Percentiles rank a stretch among this genome's conserved stretches.
These are phyloP conservation scores for Xylophagus ater DNA, from an alignment of 2,888 invertebrate species.

Conservation along the genomic window DNA sequence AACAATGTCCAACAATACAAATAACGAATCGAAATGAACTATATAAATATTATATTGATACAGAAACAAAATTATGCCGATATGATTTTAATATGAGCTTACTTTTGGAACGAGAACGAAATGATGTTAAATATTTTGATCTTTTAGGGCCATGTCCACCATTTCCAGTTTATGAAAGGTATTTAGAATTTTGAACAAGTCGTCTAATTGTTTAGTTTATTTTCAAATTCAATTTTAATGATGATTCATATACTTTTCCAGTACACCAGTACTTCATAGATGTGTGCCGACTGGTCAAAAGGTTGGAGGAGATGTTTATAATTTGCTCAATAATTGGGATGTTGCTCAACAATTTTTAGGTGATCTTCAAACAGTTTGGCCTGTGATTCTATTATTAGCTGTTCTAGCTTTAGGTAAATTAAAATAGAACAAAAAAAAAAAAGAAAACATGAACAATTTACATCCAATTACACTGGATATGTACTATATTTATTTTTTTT, in stretches of 20 bases:
- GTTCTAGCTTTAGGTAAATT: conserved; percentile 69
- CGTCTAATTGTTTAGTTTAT: not conserved
- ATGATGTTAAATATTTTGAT: conserved; percentile 33
- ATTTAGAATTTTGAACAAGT: conserved; percentile 15
- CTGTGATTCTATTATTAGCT: conserved; percentile 68
- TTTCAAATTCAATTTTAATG: conserved; percentile 7
- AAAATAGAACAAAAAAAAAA: conserved; percentile 9
- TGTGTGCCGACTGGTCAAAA: conserved; percentile 72
- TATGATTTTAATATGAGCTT: conserved; percentile 53
- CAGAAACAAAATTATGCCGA: conserved; percentile 66
- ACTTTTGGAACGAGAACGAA: conserved; percentile 37
- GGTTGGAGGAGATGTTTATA: conserved; percentile 59
- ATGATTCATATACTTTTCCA: conserved; percentile 27
- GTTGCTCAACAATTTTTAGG: conserved; percentile 77
- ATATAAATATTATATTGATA: conserved; percentile 57
- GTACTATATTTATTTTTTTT: conserved; percentile 18
- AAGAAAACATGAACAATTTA: not conserved
- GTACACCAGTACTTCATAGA: conserved; percentile 70
- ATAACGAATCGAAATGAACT: conserved; percentile 56
- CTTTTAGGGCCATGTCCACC: conserved; percentile 66
- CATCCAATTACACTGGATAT: not conserved
- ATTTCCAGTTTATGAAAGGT: conserved; percentile 67
- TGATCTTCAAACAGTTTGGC: conserved; percentile 82
- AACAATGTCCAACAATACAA: conserved; percentile 65
- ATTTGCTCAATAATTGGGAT: conserved; percentile 77